A percentile compares a stretch with the other conserved stretches of the same genome.
Evolutionary conservation across 2,113 vertebrate genomes (phyloP).

Genomic region (Smithornis capensis): DNA sequence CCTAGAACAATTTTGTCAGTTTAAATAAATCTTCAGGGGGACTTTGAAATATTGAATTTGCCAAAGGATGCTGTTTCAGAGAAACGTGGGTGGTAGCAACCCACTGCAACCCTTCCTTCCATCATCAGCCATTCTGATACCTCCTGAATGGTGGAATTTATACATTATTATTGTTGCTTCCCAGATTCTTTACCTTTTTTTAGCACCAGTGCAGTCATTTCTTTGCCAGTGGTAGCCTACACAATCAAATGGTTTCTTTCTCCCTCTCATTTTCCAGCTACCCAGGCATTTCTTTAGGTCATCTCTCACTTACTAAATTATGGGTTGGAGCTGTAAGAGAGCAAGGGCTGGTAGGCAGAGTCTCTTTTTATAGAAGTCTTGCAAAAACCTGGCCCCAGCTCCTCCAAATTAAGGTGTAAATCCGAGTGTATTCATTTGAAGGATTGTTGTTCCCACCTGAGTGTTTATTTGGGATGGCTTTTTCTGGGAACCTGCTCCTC

Average conservation of each 20-base stretch:
- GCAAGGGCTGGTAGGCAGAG: neutral
- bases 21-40: neutral
- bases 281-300: slow-evolving; percentile 14
- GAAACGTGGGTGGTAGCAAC: neutral
- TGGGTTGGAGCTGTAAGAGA: neutral
- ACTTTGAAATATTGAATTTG: neutral
- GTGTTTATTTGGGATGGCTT: neutral
- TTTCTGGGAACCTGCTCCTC: neutral
- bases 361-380: neutral
- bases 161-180: neutral
- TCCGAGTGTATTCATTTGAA: neutral
- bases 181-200: neutral
- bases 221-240: neutral
- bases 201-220: neutral
- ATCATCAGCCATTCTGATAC: neutral
- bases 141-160: neutral
- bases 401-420: neutral
- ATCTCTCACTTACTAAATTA: neutral
- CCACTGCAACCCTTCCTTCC: neutral
- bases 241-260: neutral
- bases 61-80: neutral
- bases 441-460: neutral
- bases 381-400: neutral
- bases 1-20: neutral
- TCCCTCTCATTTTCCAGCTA: neutral